Evolutionary conservation across 2,888 invertebrate genomes (phyloP).

Genomic region (Orchestes rusci): DNA sequence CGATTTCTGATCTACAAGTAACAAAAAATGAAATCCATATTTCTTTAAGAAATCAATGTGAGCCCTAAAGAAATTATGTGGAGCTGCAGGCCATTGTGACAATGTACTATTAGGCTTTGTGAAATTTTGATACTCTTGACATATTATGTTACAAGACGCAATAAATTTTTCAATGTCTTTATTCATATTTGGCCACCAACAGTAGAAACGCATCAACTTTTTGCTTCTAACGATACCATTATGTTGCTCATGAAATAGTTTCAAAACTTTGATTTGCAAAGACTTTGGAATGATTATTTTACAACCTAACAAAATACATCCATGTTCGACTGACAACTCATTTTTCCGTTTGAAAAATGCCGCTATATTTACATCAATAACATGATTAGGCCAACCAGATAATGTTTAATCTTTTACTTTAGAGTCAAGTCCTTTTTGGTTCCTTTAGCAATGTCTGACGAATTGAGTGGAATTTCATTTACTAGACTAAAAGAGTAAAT

Average conservation of each 20-base stretch:
- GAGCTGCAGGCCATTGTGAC: too few species aligned
- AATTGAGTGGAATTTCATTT: conserved; percentile 9
- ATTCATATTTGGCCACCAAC: conserved; percentile 23
- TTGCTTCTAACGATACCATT: conserved; percentile 21
- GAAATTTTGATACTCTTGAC: too few species aligned
- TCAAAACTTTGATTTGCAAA: conserved; percentile 16
- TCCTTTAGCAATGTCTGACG: conserved; percentile 9
- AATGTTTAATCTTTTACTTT: conserved; percentile 7
- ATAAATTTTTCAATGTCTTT: conserved; percentile 19
- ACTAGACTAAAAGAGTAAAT: conserved; percentile 7
- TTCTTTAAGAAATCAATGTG: too few species aligned
- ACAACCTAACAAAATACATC: conserved; percentile 12
- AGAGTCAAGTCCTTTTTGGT: conserved; percentile 3
- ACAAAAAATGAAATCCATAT: conserved; percentile 3
- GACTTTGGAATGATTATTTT: conserved; percentile 6
- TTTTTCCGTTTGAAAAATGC: conserved; percentile 8
- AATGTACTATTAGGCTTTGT: too few species aligned
- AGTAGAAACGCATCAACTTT: conserved; percentile 17
- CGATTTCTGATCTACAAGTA: conserved; percentile 20
- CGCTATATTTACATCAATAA: too few species aligned
- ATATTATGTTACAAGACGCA: too few species aligned
- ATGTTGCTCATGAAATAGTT: conserved; percentile 22
- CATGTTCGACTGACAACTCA: conserved; percentile 9
- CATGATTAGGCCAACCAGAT: conserved; percentile 9
- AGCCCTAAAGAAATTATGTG: too few species aligned